Percentiles rank a stretch among this genome's conserved stretches.
Conservation (phyloP, 2,797 vertebrate species). For the Protosalanx chinensis region DNA sequence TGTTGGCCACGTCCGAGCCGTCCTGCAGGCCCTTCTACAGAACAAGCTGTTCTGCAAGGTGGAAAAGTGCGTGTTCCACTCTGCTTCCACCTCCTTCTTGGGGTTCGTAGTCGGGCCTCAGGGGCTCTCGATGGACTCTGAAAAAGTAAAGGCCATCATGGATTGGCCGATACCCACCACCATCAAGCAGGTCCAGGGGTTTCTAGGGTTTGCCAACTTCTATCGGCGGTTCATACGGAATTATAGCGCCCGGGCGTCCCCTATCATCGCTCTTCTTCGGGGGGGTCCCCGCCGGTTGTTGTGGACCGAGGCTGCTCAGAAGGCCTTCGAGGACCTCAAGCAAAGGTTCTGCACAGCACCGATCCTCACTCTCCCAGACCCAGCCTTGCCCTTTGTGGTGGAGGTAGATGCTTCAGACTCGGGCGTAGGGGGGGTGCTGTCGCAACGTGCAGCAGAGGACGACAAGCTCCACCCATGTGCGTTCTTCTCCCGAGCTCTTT, state of each 20-base stretch:
- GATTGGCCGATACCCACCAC: background rate
- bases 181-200: background rate
- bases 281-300: background rate
- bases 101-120: background rate
- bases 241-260: background rate
- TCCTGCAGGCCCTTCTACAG: background rate
- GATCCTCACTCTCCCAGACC: background rate
- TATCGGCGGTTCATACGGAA: background rate
- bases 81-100: background rate
- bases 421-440: background rate
- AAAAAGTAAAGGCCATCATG: background rate
- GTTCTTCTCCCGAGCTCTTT: background rate
- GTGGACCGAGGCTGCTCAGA: background rate
- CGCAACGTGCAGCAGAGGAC: background rate
- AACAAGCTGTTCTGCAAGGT: background rate
- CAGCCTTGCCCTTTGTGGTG: background rate
- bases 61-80: background rate
- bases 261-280: background rate
- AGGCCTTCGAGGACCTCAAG: background rate
- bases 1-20: background rate
- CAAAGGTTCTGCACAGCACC: background rate
- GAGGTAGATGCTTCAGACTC: background rate
- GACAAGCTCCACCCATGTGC: background rate
- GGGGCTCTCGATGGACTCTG: background rate
- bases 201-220: slow-evolving; percentile 5